Conservation (phyloP, 2,113 vertebrate species). For the Epinephelus moara region DNA sequence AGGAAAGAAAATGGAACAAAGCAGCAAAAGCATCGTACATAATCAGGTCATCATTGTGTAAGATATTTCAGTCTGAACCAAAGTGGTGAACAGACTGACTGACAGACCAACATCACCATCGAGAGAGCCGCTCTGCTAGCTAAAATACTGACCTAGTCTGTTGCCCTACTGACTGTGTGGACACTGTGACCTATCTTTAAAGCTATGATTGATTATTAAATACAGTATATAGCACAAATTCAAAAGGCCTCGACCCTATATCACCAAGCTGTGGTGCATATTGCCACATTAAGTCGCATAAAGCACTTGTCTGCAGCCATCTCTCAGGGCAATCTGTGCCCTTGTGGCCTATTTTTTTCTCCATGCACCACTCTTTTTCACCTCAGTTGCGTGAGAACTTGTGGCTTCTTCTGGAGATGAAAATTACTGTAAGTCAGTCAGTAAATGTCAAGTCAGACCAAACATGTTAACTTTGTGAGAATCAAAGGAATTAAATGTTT, state of each 20-base stretch:
- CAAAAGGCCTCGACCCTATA: not conserved
- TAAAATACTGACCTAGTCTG: not conserved
- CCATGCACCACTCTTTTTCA: not conserved
- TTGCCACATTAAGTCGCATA: not conserved
- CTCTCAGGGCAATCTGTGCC: not conserved
- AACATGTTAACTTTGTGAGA: not conserved
- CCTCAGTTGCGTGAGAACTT: not conserved
- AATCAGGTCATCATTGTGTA: no score
- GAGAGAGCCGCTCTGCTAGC: no score
- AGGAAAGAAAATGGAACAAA: no score
- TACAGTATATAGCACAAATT: not conserved
- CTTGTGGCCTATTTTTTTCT: not conserved
- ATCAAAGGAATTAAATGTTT: not conserved
- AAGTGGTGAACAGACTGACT: not conserved
- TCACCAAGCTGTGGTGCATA: not conserved
- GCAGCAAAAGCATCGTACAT: no score
- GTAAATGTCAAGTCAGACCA: not conserved
- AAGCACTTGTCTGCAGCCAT: not conserved
- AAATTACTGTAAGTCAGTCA: not conserved
- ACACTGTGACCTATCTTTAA: no score
- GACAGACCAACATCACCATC: not conserved
- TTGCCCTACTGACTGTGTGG: not conserved
- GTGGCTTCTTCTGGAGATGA: not conserved
- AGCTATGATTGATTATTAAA: no score
- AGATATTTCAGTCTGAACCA: not conserved